Percentiles rank a stretch among this genome's conserved stretches.
Evolutionary conservation across 2,888 invertebrate genomes (phyloP).

Genomic region (Acronicta aceris): DNA sequence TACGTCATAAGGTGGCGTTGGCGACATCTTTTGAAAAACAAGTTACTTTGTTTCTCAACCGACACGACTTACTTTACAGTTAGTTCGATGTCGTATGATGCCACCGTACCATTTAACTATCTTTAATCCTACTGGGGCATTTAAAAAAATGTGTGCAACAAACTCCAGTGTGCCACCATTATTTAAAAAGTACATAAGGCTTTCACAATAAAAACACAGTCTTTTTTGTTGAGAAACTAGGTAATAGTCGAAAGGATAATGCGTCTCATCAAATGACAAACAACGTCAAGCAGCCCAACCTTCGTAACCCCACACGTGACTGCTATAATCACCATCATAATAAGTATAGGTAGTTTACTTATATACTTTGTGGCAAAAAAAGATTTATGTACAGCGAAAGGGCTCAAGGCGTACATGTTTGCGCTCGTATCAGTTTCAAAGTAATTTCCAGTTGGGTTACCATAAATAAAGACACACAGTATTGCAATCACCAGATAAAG

Average conservation of each 20-base stretch:
- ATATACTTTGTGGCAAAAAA: constrained; percentile 10
- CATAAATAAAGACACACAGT: neutral
- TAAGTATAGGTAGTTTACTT: neutral
- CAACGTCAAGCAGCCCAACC: neutral
- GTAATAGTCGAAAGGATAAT: neutral
- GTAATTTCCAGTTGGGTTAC: constrained; percentile 8
- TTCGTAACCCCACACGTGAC: constrained; percentile 13
- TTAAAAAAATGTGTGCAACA: too few species aligned
- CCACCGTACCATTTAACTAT: too few species aligned
- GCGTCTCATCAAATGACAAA: constrained; percentile 9
- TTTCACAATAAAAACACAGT: neutral
- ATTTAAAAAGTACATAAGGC: too few species aligned
- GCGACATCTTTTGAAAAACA: too few species aligned
- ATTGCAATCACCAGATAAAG: too few species aligned
- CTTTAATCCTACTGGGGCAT: too few species aligned
- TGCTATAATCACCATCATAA: constrained; percentile 4
- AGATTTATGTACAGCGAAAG: constrained; percentile 8
- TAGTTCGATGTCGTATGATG: too few species aligned
- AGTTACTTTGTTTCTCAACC: too few species aligned
- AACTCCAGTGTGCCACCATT: too few species aligned
- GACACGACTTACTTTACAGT: too few species aligned
- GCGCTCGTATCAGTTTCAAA: constrained; percentile 29
- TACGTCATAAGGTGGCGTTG: too few species aligned
- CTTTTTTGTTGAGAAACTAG: neutral
- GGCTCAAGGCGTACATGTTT: constrained; percentile 38